These are phyloP conservation scores for Marmota monax DNA, from an alignment of 2,113 vertebrate species.

Conservation along the genomic window DNA sequence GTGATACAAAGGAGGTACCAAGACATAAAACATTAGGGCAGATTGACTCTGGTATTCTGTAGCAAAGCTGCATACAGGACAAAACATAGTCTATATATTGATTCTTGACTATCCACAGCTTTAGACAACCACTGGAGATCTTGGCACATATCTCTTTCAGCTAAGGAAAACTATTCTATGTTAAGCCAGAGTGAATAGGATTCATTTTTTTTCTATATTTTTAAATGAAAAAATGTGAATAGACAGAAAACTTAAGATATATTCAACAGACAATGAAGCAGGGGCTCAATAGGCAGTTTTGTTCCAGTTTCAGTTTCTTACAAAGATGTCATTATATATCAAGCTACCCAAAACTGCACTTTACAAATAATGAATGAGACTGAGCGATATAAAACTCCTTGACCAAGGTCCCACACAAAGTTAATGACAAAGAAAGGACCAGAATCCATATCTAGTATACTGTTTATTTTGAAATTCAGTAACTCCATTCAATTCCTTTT, in stretches of 20 bases:
- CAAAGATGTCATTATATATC: neutral
- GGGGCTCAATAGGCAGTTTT: neutral
- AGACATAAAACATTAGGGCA: neutral
- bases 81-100: neutral
- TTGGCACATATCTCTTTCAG: neutral
- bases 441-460: neutral
- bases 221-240: neutral
- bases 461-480: neutral
- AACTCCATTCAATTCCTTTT: slow-evolving; percentile 27
- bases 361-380: slow-evolving; percentile 38
- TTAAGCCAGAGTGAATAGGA: neutral
- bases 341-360: neutral
- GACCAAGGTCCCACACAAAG: neutral
- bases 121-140: neutral
- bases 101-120: neutral
- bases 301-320: neutral
- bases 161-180: neutral
- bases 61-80: neutral
- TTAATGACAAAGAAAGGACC: neutral
- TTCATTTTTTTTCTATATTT: neutral
- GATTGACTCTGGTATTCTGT: neutral
- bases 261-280: neutral
- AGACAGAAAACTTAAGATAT: neutral
- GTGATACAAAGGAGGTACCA: neutral
- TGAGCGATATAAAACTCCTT: neutral